Evolutionary conservation across 2,888 invertebrate genomes (phyloP).

Genomic region (Mimachlamys varia): DNA sequence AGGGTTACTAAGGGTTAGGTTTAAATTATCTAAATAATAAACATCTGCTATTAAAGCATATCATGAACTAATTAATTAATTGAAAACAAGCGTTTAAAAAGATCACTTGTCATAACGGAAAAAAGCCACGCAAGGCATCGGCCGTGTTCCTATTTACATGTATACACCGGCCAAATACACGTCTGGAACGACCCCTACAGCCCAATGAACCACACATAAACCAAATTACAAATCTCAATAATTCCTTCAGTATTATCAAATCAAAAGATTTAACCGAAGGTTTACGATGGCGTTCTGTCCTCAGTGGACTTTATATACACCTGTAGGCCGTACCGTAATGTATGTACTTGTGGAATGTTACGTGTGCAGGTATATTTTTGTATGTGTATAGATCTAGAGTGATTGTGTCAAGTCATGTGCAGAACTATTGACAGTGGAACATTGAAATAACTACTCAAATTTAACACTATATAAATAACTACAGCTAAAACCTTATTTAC

Average conservation of each 20-base stretch:
- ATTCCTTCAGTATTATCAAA: not conserved
- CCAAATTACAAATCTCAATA: constrained; percentile 34
- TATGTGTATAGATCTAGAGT: not conserved
- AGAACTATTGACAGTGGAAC: not conserved
- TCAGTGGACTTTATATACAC: not conserved
- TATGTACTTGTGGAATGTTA: constrained; percentile 3
- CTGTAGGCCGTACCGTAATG: not conserved
- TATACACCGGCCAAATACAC: not conserved
- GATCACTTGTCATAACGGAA: not conserved
- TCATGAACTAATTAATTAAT: too few relatives aligned
- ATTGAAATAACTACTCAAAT: not conserved
- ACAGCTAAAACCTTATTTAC: not conserved
- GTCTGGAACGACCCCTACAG: not conserved
- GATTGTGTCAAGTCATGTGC: constrained; percentile 6
- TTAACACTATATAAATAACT: constrained; percentile 24
- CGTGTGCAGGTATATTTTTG: not conserved
- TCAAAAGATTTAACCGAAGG: not conserved
- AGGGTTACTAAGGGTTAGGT: too few relatives aligned
- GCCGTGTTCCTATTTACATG: not conserved
- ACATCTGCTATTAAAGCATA: too few relatives aligned
- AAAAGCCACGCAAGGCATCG: not conserved
- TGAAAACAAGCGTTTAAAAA: too few relatives aligned
- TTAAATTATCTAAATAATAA: too few relatives aligned
- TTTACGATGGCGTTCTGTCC: not conserved
- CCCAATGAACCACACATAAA: not conserved